These are phyloP conservation scores for Clepsis dumicolana DNA, from an alignment of 2,888 invertebrate species.

Conservation along the genomic window DNA sequence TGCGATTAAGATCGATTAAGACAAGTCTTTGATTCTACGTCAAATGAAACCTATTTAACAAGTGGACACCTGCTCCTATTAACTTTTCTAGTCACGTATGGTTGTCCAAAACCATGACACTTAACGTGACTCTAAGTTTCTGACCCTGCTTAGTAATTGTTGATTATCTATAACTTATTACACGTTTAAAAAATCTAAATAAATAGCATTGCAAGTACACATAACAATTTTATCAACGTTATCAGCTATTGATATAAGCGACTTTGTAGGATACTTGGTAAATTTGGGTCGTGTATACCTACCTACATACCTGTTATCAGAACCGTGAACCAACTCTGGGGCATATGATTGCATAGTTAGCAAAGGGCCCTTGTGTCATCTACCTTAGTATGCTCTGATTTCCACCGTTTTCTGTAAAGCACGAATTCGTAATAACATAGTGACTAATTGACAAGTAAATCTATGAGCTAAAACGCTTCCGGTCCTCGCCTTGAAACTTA, in stretches of 20 bases:
- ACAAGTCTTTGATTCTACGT: not conserved
- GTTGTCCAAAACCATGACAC: not conserved
- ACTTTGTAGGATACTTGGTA: conserved; percentile 62
- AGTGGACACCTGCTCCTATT: conserved; percentile 60
- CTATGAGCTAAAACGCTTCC: not conserved
- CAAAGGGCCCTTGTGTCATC: conserved; percentile 10
- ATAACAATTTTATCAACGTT: conserved; percentile 80
- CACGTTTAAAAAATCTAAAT: conserved; percentile 45
- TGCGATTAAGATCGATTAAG: conserved; percentile 1
- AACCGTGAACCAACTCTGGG: conserved; percentile 45
- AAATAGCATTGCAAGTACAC: conserved; percentile 60
- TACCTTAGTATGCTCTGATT: not conserved
- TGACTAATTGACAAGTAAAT: conserved; percentile 16
- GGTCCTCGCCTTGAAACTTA: not conserved
- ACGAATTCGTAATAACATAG: not conserved
- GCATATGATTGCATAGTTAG: conserved; percentile 41
- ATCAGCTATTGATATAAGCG: conserved; percentile 78
- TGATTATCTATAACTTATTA: conserved; percentile 34
- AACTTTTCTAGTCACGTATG: conserved; percentile 60
- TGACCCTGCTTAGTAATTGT: not conserved
- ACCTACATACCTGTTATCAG: conserved; percentile 60
- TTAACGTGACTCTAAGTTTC: conserved; percentile 4
- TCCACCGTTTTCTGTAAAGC: conserved; percentile 25
- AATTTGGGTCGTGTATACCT: conserved; percentile 75
- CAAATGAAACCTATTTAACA: conserved; percentile 9